phyloP scores from a whole-genome alignment of 2,797 vertebrate genomes.

The Oreochromis mossambicus region DNA sequence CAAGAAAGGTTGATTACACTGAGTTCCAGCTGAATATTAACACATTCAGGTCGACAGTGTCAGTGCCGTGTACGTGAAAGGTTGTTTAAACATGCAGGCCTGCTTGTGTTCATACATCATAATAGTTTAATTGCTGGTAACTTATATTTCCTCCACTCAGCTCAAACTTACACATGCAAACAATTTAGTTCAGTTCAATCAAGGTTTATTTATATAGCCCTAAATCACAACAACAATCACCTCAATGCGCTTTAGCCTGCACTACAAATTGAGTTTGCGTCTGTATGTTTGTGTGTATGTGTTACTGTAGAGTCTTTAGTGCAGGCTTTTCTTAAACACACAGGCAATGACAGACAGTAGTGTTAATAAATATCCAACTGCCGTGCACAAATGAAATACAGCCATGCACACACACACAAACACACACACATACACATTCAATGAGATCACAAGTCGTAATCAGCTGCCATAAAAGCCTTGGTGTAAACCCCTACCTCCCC shows the following conservation, averaged over 20 bases:
- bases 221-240: not conserved
- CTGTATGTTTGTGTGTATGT: too few species aligned
- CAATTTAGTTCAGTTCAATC: not conserved
- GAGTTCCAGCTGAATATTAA: not conserved
- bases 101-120: not conserved
- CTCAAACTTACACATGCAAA: not conserved
- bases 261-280: too few species aligned
- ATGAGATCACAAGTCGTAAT: not conserved
- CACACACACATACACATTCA: not conserved
- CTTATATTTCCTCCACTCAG: not conserved
- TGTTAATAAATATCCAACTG: not conserved
- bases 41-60: not conserved
- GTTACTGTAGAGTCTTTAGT: too few species aligned
- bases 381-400: not conserved
- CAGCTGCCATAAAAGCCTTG: constrained; percentile 31
- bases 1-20: constrained; percentile 12
- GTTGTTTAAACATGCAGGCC: not conserved
- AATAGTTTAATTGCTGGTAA: not conserved
- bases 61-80: not conserved
- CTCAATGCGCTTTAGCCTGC: not conserved
- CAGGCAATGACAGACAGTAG: not conserved
- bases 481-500: constrained; percentile 10
- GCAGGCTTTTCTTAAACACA: not conserved
- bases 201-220: not conserved
- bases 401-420: not conserved